Percentiles rank a stretch among this genome's conserved stretches.
Evolutionary conservation across 1,140 invertebrate species (phyloP).

Genomic region (Sarcophaga bullata): DNA sequence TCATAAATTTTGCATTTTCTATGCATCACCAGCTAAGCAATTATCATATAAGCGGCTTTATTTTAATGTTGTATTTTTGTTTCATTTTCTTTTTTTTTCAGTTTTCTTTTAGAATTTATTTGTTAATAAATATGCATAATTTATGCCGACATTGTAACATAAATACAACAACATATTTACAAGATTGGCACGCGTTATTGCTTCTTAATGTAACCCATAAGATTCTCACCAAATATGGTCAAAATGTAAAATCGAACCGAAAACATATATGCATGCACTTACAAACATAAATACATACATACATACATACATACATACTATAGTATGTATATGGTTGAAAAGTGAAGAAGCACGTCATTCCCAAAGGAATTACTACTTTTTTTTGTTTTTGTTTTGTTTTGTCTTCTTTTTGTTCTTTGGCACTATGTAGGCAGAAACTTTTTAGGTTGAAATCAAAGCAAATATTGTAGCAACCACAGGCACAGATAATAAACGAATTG

Average conservation of each 20-base stretch:
- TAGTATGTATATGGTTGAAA: neutral
- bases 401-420: too few species aligned
- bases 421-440: neutral
- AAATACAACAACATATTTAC: constrained; percentile 28
- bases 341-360: neutral
- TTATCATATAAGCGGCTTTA: neutral
- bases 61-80: neutral
- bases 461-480: too few species aligned
- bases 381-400: too few species aligned
- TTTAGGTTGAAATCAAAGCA: neutral
- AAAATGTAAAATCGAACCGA: neutral
- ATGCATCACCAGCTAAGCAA: neutral
- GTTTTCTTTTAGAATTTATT: neutral
- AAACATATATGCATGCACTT: neutral
- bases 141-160: constrained; percentile 22
- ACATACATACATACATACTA: too few species aligned
- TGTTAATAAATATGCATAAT: constrained; percentile 39
- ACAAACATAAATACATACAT: too few species aligned
- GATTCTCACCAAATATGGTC: constrained; percentile 37
- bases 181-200: constrained; percentile 35
- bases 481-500: too few species aligned
- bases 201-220: constrained; percentile 36
- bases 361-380: neutral
- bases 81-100: neutral
- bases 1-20: constrained; percentile 7